These are phyloP conservation scores for Metridium senile DNA, from an alignment of 92 coral and sea anemone genomes.

Conservation along the genomic window DNA sequence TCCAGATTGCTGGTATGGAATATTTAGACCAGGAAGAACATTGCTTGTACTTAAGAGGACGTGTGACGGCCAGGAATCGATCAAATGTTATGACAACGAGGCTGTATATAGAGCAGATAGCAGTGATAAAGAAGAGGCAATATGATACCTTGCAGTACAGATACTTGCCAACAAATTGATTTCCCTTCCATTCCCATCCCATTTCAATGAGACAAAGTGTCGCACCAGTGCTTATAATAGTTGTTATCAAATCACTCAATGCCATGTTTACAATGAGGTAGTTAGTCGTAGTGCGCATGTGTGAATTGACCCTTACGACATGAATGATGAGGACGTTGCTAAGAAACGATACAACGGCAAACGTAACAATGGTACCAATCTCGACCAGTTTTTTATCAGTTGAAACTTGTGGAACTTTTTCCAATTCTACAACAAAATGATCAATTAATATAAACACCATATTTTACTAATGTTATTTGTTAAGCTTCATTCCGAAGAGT, in stretches of 20 bases:
- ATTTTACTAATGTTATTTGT: no score
- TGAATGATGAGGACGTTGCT: constrained; percentile 46
- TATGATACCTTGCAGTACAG: not conserved
- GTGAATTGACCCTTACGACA: constrained; percentile 34
- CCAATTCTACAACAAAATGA: no score
- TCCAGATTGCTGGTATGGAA: constrained; percentile 25
- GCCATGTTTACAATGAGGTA: constrained; percentile 53
- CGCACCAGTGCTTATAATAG: not conserved
- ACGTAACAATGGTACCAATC: not conserved
- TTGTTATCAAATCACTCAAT: constrained; percentile 22
- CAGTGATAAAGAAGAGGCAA: not conserved
- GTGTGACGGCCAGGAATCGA: constrained; percentile 32
- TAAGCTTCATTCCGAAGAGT: no score
- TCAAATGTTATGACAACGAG: constrained; percentile 29
- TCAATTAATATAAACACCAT: no score
- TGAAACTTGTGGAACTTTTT: no score
- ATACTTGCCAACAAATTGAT: not conserved
- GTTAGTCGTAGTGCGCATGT: constrained; percentile 39
- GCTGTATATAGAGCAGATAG: constrained; percentile 18
- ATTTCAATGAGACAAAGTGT: not conserved
- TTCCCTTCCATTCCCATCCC: not conserved
- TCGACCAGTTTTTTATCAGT: not conserved
- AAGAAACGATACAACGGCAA: constrained; percentile 18
- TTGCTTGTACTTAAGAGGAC: constrained; percentile 18
- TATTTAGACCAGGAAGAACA: constrained; percentile 14